Conservation (phyloP, 2,797 vertebrate genomes). For the Etheostoma nigrum region DNA sequence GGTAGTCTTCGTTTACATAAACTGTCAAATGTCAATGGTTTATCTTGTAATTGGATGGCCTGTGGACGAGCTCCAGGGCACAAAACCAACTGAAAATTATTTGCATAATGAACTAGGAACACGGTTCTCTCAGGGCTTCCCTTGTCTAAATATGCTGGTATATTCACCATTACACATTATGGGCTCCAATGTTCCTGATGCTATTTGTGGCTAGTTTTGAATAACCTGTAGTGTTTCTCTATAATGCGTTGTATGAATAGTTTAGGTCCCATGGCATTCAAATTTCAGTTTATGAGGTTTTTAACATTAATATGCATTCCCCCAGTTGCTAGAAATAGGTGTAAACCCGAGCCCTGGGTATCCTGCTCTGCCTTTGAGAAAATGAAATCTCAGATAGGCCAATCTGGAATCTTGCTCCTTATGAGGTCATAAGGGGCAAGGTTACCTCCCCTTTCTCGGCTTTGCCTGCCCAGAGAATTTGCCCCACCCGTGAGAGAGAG, state of each 20-base stretch:
- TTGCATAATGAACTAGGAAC: constrained; percentile 61
- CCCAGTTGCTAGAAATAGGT: no score
- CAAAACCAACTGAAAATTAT: constrained; percentile 44
- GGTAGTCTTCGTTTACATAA: constrained; percentile 55
- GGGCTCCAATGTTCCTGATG: constrained; percentile 21
- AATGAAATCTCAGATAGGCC: no score
- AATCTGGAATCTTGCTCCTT: no score
- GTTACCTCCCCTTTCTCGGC: no score
- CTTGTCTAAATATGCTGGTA: constrained; percentile 38
- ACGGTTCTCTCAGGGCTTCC: constrained; percentile 56
- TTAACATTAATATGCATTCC: no score
- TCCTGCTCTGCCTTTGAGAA: no score
- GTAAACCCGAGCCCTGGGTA: no score
- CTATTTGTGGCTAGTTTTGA: constrained; percentile 38
- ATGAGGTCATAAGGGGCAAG: no score
- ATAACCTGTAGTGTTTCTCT: constrained; percentile 18
- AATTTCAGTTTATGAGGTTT: no score
- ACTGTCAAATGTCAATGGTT: constrained; percentile 53
- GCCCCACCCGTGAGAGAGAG: no score
- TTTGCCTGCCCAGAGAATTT: no score
- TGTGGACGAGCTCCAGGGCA: constrained; percentile 43
- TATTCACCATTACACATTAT: constrained; percentile 38
- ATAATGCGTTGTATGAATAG: not conserved
- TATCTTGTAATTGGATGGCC: constrained; percentile 47
- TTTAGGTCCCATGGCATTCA: not conserved